A percentile compares a stretch with the other conserved stretches of the same genome.
phyloP scores from a whole-genome alignment of 1,140 invertebrate species.

The Ganaspis sp. region DNA sequence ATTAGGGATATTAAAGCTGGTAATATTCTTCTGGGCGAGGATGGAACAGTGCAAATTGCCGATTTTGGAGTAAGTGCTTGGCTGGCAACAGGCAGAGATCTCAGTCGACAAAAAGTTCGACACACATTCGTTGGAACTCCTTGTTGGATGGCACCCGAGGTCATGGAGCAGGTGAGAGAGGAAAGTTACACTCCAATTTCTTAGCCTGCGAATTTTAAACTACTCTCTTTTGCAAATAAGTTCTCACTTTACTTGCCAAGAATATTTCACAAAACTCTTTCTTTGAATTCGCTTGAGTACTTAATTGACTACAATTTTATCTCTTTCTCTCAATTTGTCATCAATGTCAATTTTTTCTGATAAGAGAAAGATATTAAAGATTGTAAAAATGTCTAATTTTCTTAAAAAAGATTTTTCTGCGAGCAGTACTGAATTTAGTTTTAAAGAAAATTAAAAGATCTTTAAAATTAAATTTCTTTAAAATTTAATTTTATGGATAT shows the following conservation, averaged over 20 bases:
- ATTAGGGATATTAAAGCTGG: slow-evolving; percentile 97
- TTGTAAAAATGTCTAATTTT: no score
- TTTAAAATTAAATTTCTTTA: no score
- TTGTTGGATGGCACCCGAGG: slow-evolving; percentile 99
- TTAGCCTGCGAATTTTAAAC: slow-evolving; percentile 72
- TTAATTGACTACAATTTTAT: no score
- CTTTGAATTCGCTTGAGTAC: no score
- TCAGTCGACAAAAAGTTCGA: slow-evolving; percentile 95
- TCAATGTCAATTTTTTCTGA: no score
- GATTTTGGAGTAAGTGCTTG: slow-evolving; percentile 96
- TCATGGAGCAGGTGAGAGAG: slow-evolving; percentile 95
- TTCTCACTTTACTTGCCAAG: neutral
- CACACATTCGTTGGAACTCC: slow-evolving; percentile 99
- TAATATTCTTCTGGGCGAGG: slow-evolving; percentile 97
- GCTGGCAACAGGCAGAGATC: slow-evolving; percentile 92
- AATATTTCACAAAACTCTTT: neutral
- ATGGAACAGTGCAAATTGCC: slow-evolving; percentile 98
- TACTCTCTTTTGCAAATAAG: slow-evolving; percentile 51
- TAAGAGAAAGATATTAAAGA: no score
- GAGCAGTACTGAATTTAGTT: no score
- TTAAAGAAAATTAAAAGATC: no score
- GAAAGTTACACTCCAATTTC: slow-evolving; percentile 77
- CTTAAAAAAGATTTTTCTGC: no score
- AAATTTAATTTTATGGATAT: no score
- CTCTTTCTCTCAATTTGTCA: no score